Base-by-base conservation (phyloP, 2,113 vertebrate species). In the Rhegmatorhina hoffmannsi region DNA sequence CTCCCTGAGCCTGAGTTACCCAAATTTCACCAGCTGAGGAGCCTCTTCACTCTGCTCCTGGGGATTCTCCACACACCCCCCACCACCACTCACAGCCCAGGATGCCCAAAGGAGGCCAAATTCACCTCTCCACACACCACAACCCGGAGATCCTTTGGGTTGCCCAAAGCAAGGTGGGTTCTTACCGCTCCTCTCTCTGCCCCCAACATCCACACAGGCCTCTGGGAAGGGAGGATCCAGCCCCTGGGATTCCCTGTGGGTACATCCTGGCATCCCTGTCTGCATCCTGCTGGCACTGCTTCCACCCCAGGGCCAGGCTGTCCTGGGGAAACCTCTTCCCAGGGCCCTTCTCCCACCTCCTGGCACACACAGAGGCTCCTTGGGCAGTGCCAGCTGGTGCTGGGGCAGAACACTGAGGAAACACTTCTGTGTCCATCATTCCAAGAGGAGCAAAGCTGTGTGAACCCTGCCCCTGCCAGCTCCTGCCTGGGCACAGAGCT, bases 31-130 rank as follows among this genome's bases (percentile, higher is more conserved):
- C 58, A 11, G 21, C 5, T 34, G 47, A 21, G 20, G 34, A n/a
- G 21, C 9, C 53, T n/a, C 34, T 1, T 0, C 3, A 0, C 0
- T 23, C 43, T 13, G 60, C 62, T 82, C 62, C 50, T 18, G 7
- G 13, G 46, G 82, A 73, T 87, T 89, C 33, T 86, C 67, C 31
- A 1, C 7, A 36, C 28, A 3, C 11, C 53, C 40, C 53, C 70
- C 67, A 4, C 16, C 84, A 7, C 24, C 29, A 17, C 40, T 46
- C 2, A 5, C 24, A 9, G 19, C 62, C 33, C 50, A 3, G 17
- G n/a, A 14, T 1, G 17, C 34, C 29, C 9, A 47, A 28, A 52
- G 50, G 50, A 28, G 50, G 25, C 25, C 50, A 52, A 50, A 50
- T 7, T 50, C 50, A 52, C 49, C 49, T 89, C 33, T 87, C 66